These are phyloP conservation scores for Mactromeris polynyma DNA, from an alignment of 2,888 invertebrate genomes.

Conservation along the genomic window DNA sequence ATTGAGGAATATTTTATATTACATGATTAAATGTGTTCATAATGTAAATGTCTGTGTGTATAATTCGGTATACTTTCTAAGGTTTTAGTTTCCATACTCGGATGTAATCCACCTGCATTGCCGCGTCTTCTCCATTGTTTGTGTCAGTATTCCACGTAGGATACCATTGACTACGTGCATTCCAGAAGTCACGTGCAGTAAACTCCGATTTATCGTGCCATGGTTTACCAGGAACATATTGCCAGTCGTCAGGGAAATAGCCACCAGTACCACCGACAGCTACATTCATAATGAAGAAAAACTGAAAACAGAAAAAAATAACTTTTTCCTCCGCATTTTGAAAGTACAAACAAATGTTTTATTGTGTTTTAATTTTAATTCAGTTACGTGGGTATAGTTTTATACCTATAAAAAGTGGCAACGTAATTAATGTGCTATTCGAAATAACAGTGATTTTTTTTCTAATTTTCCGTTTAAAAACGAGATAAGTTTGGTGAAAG, in stretches of 20 bases:
- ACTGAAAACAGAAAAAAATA: slow-evolving; percentile 88
- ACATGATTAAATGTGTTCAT: no score
- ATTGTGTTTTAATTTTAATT: no score
- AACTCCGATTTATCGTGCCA: slow-evolving; percentile 91
- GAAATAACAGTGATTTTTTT: no score
- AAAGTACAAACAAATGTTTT: no score
- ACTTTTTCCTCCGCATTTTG: no score
- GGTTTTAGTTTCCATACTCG: slow-evolving; percentile 89
- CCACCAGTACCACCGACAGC: slow-evolving; percentile 92
- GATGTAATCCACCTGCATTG: slow-evolving; percentile 91
- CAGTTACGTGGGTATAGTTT: no score
- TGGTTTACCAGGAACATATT: slow-evolving; percentile 90
- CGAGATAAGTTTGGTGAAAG: no score
- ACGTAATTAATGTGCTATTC: no score
- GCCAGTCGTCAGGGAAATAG: slow-evolving; percentile 90
- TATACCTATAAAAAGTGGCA: no score
- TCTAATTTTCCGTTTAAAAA: no score
- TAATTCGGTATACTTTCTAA: slow-evolving; percentile 21
- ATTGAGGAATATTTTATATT: no score
- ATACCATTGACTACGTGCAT: slow-evolving; percentile 89
- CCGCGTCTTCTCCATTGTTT: slow-evolving; percentile 88
- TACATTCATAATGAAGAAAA: slow-evolving; percentile 92
- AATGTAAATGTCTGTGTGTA: no score
- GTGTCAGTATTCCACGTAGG: slow-evolving; percentile 89
- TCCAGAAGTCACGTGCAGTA: slow-evolving; percentile 91